Conservation (phyloP, 2,888 invertebrate genomes). For the Drosophila merina region DNA sequence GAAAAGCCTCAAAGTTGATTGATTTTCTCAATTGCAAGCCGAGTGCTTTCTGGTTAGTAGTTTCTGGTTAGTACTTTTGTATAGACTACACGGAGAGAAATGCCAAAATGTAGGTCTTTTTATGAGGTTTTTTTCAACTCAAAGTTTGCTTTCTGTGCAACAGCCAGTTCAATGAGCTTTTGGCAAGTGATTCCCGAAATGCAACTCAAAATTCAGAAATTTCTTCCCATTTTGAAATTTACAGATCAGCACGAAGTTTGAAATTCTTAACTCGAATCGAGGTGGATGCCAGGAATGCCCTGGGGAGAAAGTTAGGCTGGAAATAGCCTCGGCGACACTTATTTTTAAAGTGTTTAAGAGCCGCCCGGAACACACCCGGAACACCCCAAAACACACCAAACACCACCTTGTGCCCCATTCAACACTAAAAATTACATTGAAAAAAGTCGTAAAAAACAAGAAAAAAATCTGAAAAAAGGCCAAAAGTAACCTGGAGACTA, state of each 20-base stretch:
- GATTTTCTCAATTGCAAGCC: slow-evolving; percentile 42
- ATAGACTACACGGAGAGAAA: not conserved
- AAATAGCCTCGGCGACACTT: slow-evolving; percentile 68
- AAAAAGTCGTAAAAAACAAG: slow-evolving; percentile 65
- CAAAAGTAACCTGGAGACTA: slow-evolving; percentile 1
- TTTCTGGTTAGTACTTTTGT: not conserved
- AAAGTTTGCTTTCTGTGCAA: not conserved
- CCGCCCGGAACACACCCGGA: slow-evolving; percentile 18
- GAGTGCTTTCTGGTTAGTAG: slow-evolving; percentile 42
- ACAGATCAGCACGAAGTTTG: slow-evolving; percentile 28
- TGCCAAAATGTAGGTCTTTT: no score
- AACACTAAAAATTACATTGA: slow-evolving; percentile 74
- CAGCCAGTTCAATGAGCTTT: slow-evolving; percentile 32
- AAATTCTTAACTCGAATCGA: not conserved
- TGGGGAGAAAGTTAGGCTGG: slow-evolving; percentile 17
- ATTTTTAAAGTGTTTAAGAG: slow-evolving; percentile 70
- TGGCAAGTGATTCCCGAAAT: slow-evolving; percentile 21
- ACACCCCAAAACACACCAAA: slow-evolving; percentile 51
- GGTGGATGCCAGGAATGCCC: slow-evolving; percentile 27
- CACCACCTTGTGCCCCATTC: slow-evolving; percentile 68
- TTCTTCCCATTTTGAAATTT: slow-evolving; percentile 12
- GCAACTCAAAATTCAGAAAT: slow-evolving; percentile 22
- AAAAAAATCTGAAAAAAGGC: slow-evolving; percentile 10
- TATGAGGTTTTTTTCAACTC: not conserved
- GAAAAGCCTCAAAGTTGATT: slow-evolving; percentile 44